phyloP scores from a whole-genome alignment of 2,888 invertebrate species.

The Nymphalis urticae region DNA sequence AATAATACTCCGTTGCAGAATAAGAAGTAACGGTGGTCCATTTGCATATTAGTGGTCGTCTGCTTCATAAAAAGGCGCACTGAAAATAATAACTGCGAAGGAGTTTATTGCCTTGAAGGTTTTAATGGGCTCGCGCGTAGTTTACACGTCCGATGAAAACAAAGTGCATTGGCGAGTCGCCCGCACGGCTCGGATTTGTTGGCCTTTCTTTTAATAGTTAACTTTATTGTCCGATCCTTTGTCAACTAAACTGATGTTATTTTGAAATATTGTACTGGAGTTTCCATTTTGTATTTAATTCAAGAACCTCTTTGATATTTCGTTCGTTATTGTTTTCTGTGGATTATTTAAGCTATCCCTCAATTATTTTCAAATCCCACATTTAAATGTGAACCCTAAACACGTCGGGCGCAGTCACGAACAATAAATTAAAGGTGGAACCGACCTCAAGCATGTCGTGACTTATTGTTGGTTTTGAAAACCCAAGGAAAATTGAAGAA shows the following conservation, averaged over 20 bases:
- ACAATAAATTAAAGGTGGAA: slow-evolving; percentile 60
- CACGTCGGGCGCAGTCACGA: slow-evolving; percentile 49
- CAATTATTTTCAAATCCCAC: slow-evolving; percentile 22
- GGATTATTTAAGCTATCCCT: slow-evolving; percentile 5
- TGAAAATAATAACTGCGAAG: slow-evolving; percentile 47
- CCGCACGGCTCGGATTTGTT: slow-evolving; percentile 29
- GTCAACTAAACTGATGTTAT: slow-evolving; percentile 22
- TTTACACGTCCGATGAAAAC: slow-evolving; percentile 41
- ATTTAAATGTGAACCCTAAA: slow-evolving; percentile 37
- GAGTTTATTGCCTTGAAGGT: slow-evolving; percentile 44
- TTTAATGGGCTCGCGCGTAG: slow-evolving; percentile 48
- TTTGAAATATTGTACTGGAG: slow-evolving; percentile 21
- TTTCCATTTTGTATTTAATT: background rate
- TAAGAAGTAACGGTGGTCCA: slow-evolving; percentile 61
- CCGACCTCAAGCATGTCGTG: slow-evolving; percentile 48
- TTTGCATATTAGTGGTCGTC: slow-evolving; percentile 68
- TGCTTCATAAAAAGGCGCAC: slow-evolving; percentile 55
- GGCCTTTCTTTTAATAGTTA: slow-evolving; percentile 34
- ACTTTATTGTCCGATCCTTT: slow-evolving; percentile 29
- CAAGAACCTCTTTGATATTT: slow-evolving; percentile 30
- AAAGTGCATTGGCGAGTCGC: slow-evolving; percentile 38
- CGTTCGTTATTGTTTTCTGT: slow-evolving; percentile 32
- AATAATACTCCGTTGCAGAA: slow-evolving; percentile 72
- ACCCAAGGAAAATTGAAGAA: slow-evolving; percentile 19
- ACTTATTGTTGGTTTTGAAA: slow-evolving; percentile 46